Evolutionary conservation across 1,140 invertebrate genomes (phyloP).

Genomic region (Calephelis virginiensis): DNA sequence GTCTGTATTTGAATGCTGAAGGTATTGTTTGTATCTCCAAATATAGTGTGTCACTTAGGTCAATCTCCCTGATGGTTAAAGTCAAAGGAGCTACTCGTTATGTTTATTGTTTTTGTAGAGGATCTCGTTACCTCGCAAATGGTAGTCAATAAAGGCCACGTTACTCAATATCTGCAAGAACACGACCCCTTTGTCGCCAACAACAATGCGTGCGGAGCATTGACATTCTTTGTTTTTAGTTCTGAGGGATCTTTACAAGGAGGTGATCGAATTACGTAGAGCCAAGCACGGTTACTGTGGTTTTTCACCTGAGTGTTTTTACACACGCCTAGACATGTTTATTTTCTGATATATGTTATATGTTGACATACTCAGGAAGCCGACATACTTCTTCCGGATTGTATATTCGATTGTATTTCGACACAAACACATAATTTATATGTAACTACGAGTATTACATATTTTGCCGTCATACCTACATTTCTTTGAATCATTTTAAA

Average conservation of each 20-base stretch:
- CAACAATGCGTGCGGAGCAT: conserved; percentile 30
- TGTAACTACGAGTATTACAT: too few relatives aligned
- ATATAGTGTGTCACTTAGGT: background rate
- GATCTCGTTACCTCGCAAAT: conserved; percentile 18
- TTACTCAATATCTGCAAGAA: conserved; percentile 31
- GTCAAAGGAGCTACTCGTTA: background rate
- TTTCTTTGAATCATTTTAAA: too few relatives aligned
- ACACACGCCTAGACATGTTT: too few relatives aligned
- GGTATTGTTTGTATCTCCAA: too few relatives aligned
- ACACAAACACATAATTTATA: too few relatives aligned
- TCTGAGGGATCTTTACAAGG: conserved; percentile 9
- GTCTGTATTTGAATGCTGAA: too few relatives aligned
- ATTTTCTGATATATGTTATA: too few relatives aligned
- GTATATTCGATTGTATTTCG: too few relatives aligned
- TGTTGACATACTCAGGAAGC: too few relatives aligned
- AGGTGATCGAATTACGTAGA: background rate
- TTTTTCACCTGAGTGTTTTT: background rate
- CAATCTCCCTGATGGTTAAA: background rate
- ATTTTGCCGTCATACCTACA: too few relatives aligned
- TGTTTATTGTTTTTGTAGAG: conserved; percentile 8
- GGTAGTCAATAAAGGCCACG: conserved; percentile 28
- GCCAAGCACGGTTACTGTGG: background rate
- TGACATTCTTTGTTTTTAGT: conserved; percentile 31
- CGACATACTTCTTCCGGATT: too few relatives aligned
- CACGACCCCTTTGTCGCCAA: conserved; percentile 29